Evolutionary conservation across 2,888 invertebrate genomes (phyloP), one percentile per base, ranked within the genome.

Genomic region (Fissipunctia ypsillon): DNA sequence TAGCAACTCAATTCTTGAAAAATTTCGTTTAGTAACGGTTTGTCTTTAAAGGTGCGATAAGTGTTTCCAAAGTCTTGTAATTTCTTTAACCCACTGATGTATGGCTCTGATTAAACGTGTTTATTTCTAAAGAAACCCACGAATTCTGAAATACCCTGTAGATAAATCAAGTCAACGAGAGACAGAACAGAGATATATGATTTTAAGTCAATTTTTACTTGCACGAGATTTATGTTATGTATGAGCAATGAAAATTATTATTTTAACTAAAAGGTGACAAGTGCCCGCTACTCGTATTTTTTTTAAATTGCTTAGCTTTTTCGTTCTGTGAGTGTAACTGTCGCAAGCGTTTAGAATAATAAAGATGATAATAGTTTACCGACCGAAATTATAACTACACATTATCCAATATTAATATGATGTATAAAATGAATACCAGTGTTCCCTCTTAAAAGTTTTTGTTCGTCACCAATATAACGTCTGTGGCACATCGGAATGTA

Each of bases 301-400:
- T 16, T 3, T 1, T 35, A 43, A n/a, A 16, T 25, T 43, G n/a
- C 10, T 52, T 25, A 35, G 0, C 31, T 31, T 43, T 69, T 71
- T 43, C 71, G 6, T 71, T 72, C 16, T 10, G 19, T 71, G 22
- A 31, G 16, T 6, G 5, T 12, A 71, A 54, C 7, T 54, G n/a
- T 45, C n/a, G 41, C 48, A 50, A 73, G 41, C 41, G 31, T 59
- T 59, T 41, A 48, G 38, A 72, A 41, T 41, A 19, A 48, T 19
- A n/a, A 3, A 19, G 5, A 43, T 10, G 6, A 35, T 14, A 28
- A 22, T 14, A 4, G 19, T 41, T 38, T n/a, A n/a, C 16, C 16
- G 3, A 38, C 4, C 1, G 6, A 25, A 28, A 38, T 19, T 25
- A 35, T 22, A 28, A 28, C 4, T 5, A 69, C 38, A 28, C 3